Base-by-base conservation (phyloP, 2,888 invertebrate genomes). In the Cristatella mucedo region DNA sequence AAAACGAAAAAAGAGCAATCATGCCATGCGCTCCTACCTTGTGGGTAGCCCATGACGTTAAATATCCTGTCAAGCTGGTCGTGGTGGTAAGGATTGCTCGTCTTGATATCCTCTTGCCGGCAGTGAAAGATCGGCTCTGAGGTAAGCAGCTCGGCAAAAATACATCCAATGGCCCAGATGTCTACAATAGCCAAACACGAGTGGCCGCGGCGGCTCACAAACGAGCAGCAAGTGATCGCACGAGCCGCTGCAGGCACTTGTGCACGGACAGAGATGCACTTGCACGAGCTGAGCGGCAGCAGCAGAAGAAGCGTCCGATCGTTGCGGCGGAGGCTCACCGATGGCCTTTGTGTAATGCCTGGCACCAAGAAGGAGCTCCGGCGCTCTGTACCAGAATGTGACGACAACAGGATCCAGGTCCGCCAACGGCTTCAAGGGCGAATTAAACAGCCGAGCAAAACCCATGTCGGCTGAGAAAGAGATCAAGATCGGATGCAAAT, bases 81-180 rank as follows among this genome's bases (percentile, higher is more conserved):
- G 60, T 93, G 93, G 66, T 97, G 97, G 66, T 99, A 97, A 0
- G 97, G 97, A 71, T 93, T 95, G 57, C 87, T 89, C 0, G 95
- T 95, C 68, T 97, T 97, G 44, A 97, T 95, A 61, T 97, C 95
- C 69, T 97, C 97, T 70, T 97, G 97, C 4, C 95, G 77, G 69
- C 95, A 97, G 61, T 95, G 93, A 67, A 97, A 97, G 59, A 97
- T 93, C 9, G 97, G 97, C 66, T 99, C 97, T 0, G 91, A 93
- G 0, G 95, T 99, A 46, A 97, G 69, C n/a, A 97, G 70, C 64
- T 95, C 95, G 0, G 95, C 93, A 71, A 97, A 97, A 66, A 97
- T 99, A 62, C 97, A 97, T 1, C 93, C 93, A 63, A 93, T 93
- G 0, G 93, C 93, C 93, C 91, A 93, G 47, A 93, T 93, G 70